These are phyloP conservation scores for Kryptopterus vitreolus DNA, from an alignment of 2,797 vertebrate species.

Conservation along the genomic window DNA sequence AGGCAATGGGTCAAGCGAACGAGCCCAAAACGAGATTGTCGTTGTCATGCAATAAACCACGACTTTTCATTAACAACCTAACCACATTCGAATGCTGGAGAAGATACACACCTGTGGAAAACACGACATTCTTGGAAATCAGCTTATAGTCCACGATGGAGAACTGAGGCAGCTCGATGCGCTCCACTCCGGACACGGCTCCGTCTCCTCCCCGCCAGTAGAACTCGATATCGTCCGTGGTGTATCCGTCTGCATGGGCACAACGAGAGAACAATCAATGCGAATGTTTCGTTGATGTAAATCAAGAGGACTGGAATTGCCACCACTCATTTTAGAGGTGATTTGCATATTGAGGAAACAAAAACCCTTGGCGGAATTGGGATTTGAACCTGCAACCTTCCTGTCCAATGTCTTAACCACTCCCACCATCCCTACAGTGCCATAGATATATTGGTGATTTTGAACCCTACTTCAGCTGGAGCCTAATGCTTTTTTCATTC, in stretches of 20 bases:
- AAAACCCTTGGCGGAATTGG: no score
- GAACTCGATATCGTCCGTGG: conserved; percentile 98
- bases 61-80: neutral
- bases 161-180: conserved; percentile 96
- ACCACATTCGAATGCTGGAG: neutral
- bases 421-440: no score
- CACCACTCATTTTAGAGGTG: neutral
- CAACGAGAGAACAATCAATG: neutral
- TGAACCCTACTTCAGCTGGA: neutral
- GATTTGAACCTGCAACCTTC: no score
- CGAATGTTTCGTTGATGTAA: conserved; percentile 3
- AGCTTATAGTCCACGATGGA: conserved; percentile 98
- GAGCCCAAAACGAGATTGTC: neutral
- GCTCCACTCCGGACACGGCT: conserved; percentile 94
- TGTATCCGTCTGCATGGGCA: conserved; percentile 87
- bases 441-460: no score
- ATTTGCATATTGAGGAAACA: no score
- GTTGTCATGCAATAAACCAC: no score
- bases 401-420: no score
- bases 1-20: neutral
- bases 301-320: conserved; percentile 2
- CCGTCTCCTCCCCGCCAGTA: conserved; percentile 94
- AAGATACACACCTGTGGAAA: conserved; percentile 69
- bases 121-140: conserved; percentile 97
- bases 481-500: neutral